phyloP scores from a whole-genome alignment of 2,113 vertebrate genomes.

The Nothoprocta perdicaria region DNA sequence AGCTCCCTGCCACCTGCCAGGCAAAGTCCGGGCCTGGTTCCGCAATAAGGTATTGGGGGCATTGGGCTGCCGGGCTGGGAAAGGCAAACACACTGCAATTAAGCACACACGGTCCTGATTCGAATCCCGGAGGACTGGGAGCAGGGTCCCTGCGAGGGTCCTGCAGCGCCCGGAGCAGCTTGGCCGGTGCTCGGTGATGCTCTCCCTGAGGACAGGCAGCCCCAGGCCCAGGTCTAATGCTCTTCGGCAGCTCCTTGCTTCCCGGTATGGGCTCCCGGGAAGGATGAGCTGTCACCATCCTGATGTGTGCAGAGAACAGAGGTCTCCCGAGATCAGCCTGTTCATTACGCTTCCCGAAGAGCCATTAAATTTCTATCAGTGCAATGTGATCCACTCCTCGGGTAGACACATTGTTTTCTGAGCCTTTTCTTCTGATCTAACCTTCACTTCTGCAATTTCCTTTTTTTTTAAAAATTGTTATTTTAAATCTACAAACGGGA shows the following conservation, averaged over 20 bases:
- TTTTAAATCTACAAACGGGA: not conserved
- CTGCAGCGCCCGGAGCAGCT: not conserved
- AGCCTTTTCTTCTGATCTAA: constrained; percentile 26
- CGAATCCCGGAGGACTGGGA: not conserved
- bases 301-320: constrained; percentile 58
- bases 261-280: constrained; percentile 38
- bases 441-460: not conserved
- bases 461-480: not conserved
- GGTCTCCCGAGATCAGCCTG: constrained; percentile 75
- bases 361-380: constrained; percentile 88
- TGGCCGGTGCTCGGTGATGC: not conserved
- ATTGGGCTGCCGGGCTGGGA: not conserved
- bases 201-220: too few relatives aligned
- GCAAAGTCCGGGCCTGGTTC: not conserved
- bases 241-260: not conserved
- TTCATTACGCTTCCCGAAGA: constrained; percentile 87
- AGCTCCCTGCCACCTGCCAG: constrained; percentile 18
- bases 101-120: not conserved
- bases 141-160: not conserved
- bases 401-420: constrained; percentile 36
- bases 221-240: not conserved
- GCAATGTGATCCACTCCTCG: constrained; percentile 78
- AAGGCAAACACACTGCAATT: not conserved
- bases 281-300: constrained; percentile 37
- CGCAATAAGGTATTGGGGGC: not conserved